A percentile compares a stretch with the other conserved stretches of the same genome.
Conservation (phyloP, 2,797 vertebrate species). For the Podarcis lilfordi region DNA sequence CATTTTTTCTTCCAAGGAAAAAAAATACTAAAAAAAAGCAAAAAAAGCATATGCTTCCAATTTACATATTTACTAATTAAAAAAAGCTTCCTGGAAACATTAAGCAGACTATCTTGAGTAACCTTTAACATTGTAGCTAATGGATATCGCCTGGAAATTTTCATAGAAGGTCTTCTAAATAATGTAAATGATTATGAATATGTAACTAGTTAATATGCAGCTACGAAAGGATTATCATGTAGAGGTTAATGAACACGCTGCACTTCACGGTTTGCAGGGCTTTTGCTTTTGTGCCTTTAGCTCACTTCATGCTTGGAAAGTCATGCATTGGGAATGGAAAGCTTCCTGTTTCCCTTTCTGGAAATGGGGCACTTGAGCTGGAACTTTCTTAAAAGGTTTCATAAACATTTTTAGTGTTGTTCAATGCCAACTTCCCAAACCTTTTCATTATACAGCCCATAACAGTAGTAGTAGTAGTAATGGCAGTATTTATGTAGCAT, state of each 20-base stretch:
- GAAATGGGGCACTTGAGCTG: slow-evolving; percentile 63
- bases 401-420: slow-evolving; percentile 49
- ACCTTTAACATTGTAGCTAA: slow-evolving; percentile 85
- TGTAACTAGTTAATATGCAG: slow-evolving; percentile 89
- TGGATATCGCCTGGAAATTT: slow-evolving; percentile 84
- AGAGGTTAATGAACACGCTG: slow-evolving; percentile 86
- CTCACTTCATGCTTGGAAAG: slow-evolving; percentile 78
- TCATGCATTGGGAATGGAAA: slow-evolving; percentile 67
- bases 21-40: slow-evolving; percentile 36
- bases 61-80: slow-evolving; percentile 88
- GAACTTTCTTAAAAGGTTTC: slow-evolving; percentile 69
- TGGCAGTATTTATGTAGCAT: not conserved
- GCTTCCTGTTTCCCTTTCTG: slow-evolving; percentile 63
- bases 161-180: slow-evolving; percentile 84
- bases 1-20: slow-evolving; percentile 59
- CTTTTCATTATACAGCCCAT: not conserved
- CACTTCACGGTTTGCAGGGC: slow-evolving; percentile 76
- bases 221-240: slow-evolving; percentile 82
- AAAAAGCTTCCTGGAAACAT: slow-evolving; percentile 81
- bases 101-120: slow-evolving; percentile 82
- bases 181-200: slow-evolving; percentile 87
- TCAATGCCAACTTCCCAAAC: fast-evolving
- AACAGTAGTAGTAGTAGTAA: not conserved
- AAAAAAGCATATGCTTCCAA: slow-evolving; percentile 72
- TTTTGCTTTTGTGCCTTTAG: slow-evolving; percentile 76